Percentiles rank a stretch among this genome's conserved stretches.
Evolutionary conservation across 2,113 vertebrate genomes (phyloP).

Genomic region (Oryzias javanicus): DNA sequence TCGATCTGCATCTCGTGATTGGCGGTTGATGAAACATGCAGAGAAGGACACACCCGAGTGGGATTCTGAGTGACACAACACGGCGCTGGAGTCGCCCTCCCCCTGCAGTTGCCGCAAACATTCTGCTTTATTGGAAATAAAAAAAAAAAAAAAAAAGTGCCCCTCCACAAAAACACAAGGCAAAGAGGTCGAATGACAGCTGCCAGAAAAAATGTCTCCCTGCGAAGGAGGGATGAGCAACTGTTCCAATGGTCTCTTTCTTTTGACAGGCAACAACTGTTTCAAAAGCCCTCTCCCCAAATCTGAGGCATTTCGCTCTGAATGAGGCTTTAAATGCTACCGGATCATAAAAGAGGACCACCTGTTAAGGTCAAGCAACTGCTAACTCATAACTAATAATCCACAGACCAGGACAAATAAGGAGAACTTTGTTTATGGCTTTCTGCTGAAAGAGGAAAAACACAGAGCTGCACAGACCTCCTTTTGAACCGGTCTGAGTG

Average conservation of each 20-base stretch:
- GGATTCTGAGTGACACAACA: slow-evolving; percentile 67
- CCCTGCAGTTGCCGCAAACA: slow-evolving; percentile 73
- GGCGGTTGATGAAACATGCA: slow-evolving; percentile 69
- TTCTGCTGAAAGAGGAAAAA: slow-evolving; percentile 23
- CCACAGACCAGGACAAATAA: slow-evolving; percentile 41
- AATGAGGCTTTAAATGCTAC: slow-evolving; percentile 85
- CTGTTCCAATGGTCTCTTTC: slow-evolving; percentile 78
- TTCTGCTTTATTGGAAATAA: slow-evolving; percentile 75
- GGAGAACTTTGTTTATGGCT: slow-evolving; percentile 20
- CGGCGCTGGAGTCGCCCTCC: slow-evolving; percentile 54
- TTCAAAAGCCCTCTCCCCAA: slow-evolving; percentile 81
- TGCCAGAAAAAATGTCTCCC: slow-evolving; percentile 81
- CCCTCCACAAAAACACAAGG: slow-evolving; percentile 42
- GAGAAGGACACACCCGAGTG: slow-evolving; percentile 67
- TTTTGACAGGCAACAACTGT: slow-evolving; percentile 88
- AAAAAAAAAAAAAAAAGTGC: slow-evolving; percentile 24
- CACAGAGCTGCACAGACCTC: not conserved
- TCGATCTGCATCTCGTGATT: slow-evolving; percentile 54
- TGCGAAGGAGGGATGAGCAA: slow-evolving; percentile 74
- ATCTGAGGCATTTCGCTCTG: slow-evolving; percentile 78
- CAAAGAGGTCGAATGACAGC: slow-evolving; percentile 76
- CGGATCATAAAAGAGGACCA: slow-evolving; percentile 79
- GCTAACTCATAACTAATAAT: slow-evolving; percentile 76
- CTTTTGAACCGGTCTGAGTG: slow-evolving; percentile 44
- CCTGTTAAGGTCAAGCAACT: slow-evolving; percentile 92